Conservation (phyloP, 1,140 invertebrate genomes). For the Bombus huntii region DNA sequence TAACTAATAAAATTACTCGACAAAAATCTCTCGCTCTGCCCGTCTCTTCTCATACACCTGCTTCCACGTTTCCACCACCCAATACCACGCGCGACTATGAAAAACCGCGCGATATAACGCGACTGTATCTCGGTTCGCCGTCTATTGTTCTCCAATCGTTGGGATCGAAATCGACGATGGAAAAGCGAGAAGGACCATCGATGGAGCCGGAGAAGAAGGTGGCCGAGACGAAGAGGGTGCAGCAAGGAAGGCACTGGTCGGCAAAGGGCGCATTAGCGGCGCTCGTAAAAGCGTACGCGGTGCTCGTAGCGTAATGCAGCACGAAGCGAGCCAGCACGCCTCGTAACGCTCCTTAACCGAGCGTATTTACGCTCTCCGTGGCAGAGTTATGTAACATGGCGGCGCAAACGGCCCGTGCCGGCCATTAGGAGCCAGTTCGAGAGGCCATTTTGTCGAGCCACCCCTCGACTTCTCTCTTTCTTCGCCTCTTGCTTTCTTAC, state of each 20-base stretch:
- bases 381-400: conserved; percentile 52
- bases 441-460: conserved; percentile 52
- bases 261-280: conserved; percentile 43
- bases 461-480: conserved; percentile 22
- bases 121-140: no score
- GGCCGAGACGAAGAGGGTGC: background rate
- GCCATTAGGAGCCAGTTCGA: conserved; percentile 51
- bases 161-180: background rate
- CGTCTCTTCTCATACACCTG: no score
- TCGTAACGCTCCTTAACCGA: conserved; percentile 52
- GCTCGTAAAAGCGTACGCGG: conserved; percentile 49
- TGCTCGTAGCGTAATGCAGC: conserved; percentile 37
- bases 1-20: no score
- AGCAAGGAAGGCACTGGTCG: background rate
- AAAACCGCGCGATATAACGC: no score
- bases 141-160: background rate
- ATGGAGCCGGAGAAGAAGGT: background rate
- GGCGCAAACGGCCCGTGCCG: conserved; percentile 51
- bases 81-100: no score
- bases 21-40: no score
- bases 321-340: conserved; percentile 34
- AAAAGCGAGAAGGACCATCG: background rate
- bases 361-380: conserved; percentile 44
- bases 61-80: no score
- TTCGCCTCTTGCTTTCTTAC: background rate